Evolutionary conservation across 2,113 vertebrate genomes (phyloP), one percentile per base, ranked within the genome.

Genomic region (Paramisgurnus dabryanus): DNA sequence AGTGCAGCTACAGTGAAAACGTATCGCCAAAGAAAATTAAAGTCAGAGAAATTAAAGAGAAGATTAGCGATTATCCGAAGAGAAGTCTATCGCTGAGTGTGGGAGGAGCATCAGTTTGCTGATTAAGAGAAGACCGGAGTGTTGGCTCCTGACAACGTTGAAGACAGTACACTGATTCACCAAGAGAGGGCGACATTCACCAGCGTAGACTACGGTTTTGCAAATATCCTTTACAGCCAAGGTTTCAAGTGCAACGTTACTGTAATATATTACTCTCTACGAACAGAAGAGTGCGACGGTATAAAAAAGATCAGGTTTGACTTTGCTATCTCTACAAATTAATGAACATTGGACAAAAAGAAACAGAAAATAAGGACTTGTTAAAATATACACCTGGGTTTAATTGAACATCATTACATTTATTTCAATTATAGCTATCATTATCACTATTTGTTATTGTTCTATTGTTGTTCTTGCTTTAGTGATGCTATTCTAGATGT

Each of bases 1-100:
- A 39, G 22, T 64, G 61, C 61, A 34, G 61, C 22, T 64, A 64
- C 22, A 64, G 61, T 64, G 61, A 64, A 39, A 64, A 64, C 61
- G 8, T 64, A 34, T 7, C 8, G 22, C 61, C 61, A 7, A 34
- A 10, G 8, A 7, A 4, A 22, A 10, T 7, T 18, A 64, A 4
- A 64, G 11, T 12, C 10, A 1, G 1, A 34, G 27, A 34, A 34
- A 34, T 34, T 5, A 64, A 11, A 27, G 27, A 34, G 7, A 64
- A 34, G 61, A 64, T 34, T 4, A 4, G 12, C 8, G 27, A 1
- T 3, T 10, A 12, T 12, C 4, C 22, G 1, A 34, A 39, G 22
- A 64, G 61, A 13, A 39, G 34, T 12, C 18, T 3, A 13, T 13
- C 8, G 27, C 22, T 5, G 18, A 34, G 58, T 22, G 58, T 18